Evolutionary conservation across 2,888 invertebrate species (phyloP).

Genomic region (Celastrina argiolus): DNA sequence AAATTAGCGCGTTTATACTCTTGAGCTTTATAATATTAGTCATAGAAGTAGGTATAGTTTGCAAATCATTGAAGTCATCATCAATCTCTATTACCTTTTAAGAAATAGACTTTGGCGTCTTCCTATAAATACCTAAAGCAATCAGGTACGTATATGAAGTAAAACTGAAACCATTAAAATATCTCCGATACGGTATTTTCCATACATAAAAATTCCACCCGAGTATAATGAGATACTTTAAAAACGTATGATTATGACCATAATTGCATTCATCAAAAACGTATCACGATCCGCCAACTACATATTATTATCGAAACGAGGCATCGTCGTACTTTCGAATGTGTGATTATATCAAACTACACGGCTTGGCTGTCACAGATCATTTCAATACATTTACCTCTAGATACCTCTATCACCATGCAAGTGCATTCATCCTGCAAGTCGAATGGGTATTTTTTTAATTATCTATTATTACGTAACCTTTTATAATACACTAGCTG

Average conservation of each 20-base stretch:
- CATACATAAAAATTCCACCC: constrained; percentile 1
- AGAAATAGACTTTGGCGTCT: not conserved
- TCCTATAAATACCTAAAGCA: too few species aligned
- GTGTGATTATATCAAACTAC: constrained; percentile 10
- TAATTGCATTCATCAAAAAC: constrained; percentile 21
- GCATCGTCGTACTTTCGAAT: constrained; percentile 9
- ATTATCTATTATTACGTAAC: too few species aligned
- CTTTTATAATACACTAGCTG: too few species aligned
- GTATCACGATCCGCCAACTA: constrained; percentile 17
- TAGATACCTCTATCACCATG: too few species aligned
- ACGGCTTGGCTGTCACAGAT: constrained; percentile 36
- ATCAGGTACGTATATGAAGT: not conserved
- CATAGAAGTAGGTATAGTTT: too few species aligned
- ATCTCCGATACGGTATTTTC: not conserved
- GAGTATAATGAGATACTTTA: constrained; percentile 20
- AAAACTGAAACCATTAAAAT: not conserved
- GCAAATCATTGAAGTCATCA: too few species aligned
- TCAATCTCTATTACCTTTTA: too few species aligned
- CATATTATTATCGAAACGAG: constrained; percentile 8
- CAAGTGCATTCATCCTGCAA: too few species aligned
- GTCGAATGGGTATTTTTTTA: too few species aligned
- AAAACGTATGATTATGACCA: constrained; percentile 16
- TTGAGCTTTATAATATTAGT: too few species aligned
- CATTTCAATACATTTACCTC: not conserved
- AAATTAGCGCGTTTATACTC: too few species aligned